These are phyloP conservation scores for Drosophila arizonae DNA, from an alignment of 1,140 invertebrate genomes.

Conservation along the genomic window DNA sequence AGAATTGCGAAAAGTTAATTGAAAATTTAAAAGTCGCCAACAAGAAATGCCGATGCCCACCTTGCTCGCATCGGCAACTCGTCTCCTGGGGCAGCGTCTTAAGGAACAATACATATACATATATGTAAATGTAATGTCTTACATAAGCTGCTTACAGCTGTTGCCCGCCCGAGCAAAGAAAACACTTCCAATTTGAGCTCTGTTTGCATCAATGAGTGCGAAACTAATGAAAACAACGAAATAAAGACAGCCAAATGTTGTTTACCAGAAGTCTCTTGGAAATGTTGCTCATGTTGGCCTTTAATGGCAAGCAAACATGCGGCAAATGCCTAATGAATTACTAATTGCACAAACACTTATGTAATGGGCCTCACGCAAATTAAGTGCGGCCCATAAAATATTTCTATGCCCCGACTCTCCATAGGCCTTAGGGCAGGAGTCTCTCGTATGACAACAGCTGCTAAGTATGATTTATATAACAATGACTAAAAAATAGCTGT, in stretches of 20 bases:
- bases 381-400: conserved; percentile 57
- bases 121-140: conserved; percentile 14
- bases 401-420: conserved; percentile 39
- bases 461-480: conserved; percentile 50
- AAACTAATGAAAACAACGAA: conserved; percentile 24
- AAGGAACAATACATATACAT: no score
- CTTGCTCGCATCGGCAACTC: background rate
- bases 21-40: conserved; percentile 2
- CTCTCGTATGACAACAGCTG: conserved; percentile 7
- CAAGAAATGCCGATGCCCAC: background rate
- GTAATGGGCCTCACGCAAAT: conserved; percentile 62
- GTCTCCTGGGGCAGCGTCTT: no score
- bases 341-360: conserved; percentile 70
- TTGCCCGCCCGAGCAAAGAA: background rate
- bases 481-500: conserved; percentile 24
- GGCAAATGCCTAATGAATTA: conserved; percentile 61
- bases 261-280: background rate
- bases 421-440: background rate
- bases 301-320: conserved; percentile 35
- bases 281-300: conserved; percentile 8
- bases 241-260: conserved; percentile 6
- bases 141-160: conserved; percentile 8
- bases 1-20: conserved; percentile 28
- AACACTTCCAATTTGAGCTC: conserved; percentile 6
- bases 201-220: conserved; percentile 15